Evolutionary conservation across 2,797 vertebrate genomes (phyloP).

Genomic region (Spinus pinus): DNA sequence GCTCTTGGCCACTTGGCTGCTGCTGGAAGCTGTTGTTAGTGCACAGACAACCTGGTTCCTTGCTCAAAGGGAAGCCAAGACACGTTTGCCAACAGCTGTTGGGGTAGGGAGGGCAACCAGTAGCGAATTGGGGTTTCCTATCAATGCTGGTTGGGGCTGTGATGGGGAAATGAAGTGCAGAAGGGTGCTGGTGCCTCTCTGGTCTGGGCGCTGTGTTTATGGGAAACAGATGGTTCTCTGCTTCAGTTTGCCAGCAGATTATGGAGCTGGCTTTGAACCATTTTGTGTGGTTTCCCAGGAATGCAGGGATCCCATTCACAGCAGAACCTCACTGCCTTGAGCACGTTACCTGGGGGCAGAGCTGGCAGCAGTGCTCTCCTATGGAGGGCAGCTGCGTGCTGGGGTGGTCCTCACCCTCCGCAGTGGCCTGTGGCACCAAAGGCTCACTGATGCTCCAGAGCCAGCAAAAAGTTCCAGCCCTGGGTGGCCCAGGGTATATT

Average conservation of each 20-base stretch:
- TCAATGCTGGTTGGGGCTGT: rapidly evolving
- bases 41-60: not conserved
- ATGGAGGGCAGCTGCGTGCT: too few species aligned
- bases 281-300: not conserved
- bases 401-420: rapidly evolving
- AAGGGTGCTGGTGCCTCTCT: not conserved
- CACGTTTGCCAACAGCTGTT: not conserved
- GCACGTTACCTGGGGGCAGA: rapidly evolving
- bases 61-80: not conserved
- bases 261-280: not conserved
- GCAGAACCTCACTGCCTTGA: not conserved
- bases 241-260: not conserved
- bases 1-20: not conserved
- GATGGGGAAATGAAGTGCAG: not conserved
- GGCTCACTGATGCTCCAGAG: not conserved
- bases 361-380: rapidly evolving
- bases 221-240: constrained; percentile 30
- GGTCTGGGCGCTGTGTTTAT: not conserved
- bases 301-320: not conserved
- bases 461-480: not conserved
- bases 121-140: not conserved
- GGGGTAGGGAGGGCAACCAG: not conserved
- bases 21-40: not conserved
- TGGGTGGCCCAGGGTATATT: not conserved
- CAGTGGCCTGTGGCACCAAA: not conserved